phyloP scores from a whole-genome alignment of 2,888 invertebrate genomes.

The Adineta ricciae region DNA sequence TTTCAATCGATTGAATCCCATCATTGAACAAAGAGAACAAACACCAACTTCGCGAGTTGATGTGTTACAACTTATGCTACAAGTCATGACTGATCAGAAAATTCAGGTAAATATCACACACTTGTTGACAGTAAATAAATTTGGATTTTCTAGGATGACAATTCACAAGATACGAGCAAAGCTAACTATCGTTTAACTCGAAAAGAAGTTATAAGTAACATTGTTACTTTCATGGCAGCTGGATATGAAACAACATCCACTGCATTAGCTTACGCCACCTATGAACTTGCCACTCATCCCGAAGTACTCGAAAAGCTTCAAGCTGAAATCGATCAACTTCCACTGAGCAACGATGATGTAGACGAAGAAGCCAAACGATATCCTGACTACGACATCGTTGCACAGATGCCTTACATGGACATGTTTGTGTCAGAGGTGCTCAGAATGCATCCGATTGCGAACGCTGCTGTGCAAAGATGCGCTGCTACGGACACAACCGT shows the following conservation, averaged over 20 bases:
- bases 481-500: too few relatives aligned
- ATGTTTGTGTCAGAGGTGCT: neutral
- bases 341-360: neutral
- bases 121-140: too few relatives aligned
- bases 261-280: neutral
- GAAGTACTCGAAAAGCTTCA: neutral
- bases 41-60: too few relatives aligned
- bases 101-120: too few relatives aligned
- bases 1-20: too few relatives aligned
- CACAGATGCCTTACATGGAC: neutral
- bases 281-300: neutral
- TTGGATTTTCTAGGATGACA: too few relatives aligned
- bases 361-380: neutral
- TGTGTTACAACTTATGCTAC: too few relatives aligned
- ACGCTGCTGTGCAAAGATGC: neutral
- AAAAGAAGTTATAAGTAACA: neutral
- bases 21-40: too few relatives aligned
- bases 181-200: neutral
- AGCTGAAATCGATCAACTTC: neutral
- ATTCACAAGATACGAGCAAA: neutral
- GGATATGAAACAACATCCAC: slow-evolving; percentile 18
- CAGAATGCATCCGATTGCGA: neutral
- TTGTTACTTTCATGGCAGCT: neutral
- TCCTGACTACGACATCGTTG: neutral
- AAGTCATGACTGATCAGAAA: too few relatives aligned